Percentiles rank a stretch among this genome's conserved stretches.
Conservation (phyloP, 2,888 invertebrate genomes). For the Heliconius cydno region DNA sequence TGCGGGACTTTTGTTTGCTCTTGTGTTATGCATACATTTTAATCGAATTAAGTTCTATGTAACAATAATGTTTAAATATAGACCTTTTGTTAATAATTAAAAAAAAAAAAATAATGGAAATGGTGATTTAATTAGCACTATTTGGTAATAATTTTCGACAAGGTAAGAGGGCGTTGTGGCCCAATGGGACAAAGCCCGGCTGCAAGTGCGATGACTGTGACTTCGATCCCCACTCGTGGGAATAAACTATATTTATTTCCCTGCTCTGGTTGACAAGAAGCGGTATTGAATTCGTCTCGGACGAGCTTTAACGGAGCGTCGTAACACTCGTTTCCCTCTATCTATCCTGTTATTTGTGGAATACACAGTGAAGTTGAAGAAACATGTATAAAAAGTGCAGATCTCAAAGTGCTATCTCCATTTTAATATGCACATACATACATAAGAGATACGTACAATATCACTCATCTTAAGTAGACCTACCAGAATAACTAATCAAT, state of each 20-base stretch:
- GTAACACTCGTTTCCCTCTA: too few species aligned
- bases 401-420: not conserved
- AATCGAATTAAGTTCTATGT: not conserved
- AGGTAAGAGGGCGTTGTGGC: too few species aligned
- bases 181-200: too few species aligned
- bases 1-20: not conserved
- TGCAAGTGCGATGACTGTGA: too few species aligned
- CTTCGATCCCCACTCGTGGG: too few species aligned
- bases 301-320: too few species aligned
- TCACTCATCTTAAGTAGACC: not conserved
- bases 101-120: not conserved
- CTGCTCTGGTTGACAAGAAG: too few species aligned
- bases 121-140: not conserved
- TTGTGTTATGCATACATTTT: not conserved
- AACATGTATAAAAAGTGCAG: too few species aligned
- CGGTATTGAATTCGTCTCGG: not conserved
- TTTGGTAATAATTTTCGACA: not conserved
- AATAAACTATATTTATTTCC: too few species aligned
- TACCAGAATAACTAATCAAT: conserved; percentile 1
- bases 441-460: not conserved
- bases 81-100: not conserved
- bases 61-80: not conserved
- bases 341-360: too few species aligned
- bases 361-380: too few species aligned
- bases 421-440: not conserved